Evolutionary conservation across 2,888 invertebrate genomes (phyloP).

Genomic region (Trilocha varians): DNA sequence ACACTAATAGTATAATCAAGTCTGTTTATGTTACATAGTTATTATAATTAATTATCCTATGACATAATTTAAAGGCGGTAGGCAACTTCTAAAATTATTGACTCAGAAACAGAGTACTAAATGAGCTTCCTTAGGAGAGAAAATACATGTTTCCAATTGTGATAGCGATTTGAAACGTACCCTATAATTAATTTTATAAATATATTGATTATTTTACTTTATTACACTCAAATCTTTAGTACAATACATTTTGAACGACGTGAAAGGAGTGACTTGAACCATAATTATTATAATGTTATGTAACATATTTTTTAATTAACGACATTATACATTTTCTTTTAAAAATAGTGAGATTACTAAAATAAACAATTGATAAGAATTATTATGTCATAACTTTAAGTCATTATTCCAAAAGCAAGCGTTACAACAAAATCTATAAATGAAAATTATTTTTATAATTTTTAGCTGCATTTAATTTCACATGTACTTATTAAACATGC

Average conservation of each 20-base stretch:
- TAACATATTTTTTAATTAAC: no score
- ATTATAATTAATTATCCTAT: conserved; percentile 59
- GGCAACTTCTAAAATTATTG: conserved; percentile 64
- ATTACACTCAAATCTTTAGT: no score
- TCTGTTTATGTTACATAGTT: conserved; percentile 65
- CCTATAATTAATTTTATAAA: neutral
- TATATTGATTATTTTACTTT: neutral
- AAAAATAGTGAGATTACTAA: no score
- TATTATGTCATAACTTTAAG: no score
- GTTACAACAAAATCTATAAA: no score
- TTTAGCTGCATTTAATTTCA: neutral
- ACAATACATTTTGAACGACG: no score
- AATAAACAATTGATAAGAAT: no score
- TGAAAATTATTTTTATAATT: no score
- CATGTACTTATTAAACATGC: neutral
- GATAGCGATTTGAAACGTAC: conserved; percentile 9
- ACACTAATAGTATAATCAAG: conserved; percentile 72
- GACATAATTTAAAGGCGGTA: conserved; percentile 72
- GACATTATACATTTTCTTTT: no score
- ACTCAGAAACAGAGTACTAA: conserved; percentile 65
- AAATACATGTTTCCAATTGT: conserved; percentile 17
- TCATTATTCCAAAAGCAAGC: no score
- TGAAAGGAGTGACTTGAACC: no score
- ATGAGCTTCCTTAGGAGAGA: conserved; percentile 16
- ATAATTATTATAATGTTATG: no score